A percentile compares a stretch with the other conserved stretches of the same genome.
Evolutionary conservation across 2,113 vertebrate species (phyloP).

Genomic region (Boleophthalmus pectinirostris): DNA sequence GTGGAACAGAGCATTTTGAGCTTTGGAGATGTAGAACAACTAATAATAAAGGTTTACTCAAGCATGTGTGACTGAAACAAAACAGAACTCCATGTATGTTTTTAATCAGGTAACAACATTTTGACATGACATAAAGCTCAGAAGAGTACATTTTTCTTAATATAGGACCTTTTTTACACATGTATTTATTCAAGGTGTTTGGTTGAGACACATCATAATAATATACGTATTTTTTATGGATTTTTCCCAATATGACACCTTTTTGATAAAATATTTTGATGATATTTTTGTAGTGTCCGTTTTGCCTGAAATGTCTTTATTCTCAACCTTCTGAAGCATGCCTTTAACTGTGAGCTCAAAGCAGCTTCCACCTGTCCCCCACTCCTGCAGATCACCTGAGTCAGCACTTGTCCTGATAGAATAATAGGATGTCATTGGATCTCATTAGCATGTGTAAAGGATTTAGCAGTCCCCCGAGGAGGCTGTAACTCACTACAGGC

Average conservation of each 20-base stretch:
- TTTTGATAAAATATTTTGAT: neutral
- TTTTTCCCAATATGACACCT: neutral
- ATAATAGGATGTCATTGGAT: constrained; percentile 24
- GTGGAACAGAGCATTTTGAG: no score
- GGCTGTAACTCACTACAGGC: constrained; percentile 36
- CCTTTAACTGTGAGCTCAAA: neutral
- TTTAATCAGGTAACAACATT: no score
- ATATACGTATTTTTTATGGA: no score
- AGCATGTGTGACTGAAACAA: no score
- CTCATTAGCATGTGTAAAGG: constrained; percentile 56
- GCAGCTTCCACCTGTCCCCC: neutral
- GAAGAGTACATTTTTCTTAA: no score
- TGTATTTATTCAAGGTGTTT: no score
- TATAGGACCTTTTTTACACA: no score
- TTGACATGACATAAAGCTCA: no score
- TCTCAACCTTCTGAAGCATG: neutral
- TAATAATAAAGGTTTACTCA: no score
- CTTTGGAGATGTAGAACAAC: no score
- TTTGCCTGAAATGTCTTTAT: neutral
- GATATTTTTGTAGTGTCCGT: neutral
- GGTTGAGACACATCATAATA: no score
- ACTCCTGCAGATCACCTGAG: constrained; percentile 26
- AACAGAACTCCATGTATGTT: no score
- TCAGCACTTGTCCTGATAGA: constrained; percentile 43
- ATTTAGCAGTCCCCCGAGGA: constrained; percentile 47